Conservation (phyloP, 2,888 invertebrate species). For the Unio pictorum region DNA sequence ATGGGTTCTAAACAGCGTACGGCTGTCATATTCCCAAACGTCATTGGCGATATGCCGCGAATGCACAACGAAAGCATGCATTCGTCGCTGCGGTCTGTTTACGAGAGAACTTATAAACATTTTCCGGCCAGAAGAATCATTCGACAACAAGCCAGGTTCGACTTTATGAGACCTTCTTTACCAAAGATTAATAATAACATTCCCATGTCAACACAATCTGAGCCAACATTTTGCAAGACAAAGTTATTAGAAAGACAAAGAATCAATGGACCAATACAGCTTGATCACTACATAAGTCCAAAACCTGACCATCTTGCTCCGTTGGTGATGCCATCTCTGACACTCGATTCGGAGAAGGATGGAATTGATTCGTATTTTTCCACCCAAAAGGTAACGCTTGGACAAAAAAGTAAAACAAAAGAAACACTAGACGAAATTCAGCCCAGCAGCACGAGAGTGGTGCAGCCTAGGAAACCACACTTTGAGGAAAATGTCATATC, state of each 20-base stretch:
- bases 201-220: neutral
- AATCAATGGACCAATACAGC: slow-evolving; percentile 47
- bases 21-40: neutral
- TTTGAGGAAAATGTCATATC: too few species aligned
- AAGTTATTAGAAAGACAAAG: slow-evolving; percentile 32
- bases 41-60: slow-evolving; percentile 1
- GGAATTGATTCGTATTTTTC: slow-evolving; percentile 47
- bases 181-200: slow-evolving; percentile 7
- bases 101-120: slow-evolving; percentile 43
- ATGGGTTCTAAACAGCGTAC: slow-evolving; percentile 22
- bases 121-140: slow-evolving; percentile 59
- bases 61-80: slow-evolving; percentile 1
- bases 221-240: slow-evolving; percentile 5
- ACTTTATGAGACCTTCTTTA: slow-evolving; percentile 27
- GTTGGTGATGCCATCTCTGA: slow-evolving; percentile 28
- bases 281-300: slow-evolving; percentile 47
- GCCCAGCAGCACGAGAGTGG: too few species aligned
- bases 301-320: slow-evolving; percentile 46
- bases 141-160: slow-evolving; percentile 44
- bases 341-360: slow-evolving; percentile 10
- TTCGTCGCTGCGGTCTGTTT: slow-evolving; percentile 11
- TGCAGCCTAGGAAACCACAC: too few species aligned
- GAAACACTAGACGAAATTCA: slow-evolving; percentile 12
- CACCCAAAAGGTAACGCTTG: slow-evolving; percentile 33
- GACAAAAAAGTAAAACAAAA: slow-evolving; percentile 33